Conservation (phyloP, 2,888 invertebrate genomes). For the Drosophila recens region DNA sequence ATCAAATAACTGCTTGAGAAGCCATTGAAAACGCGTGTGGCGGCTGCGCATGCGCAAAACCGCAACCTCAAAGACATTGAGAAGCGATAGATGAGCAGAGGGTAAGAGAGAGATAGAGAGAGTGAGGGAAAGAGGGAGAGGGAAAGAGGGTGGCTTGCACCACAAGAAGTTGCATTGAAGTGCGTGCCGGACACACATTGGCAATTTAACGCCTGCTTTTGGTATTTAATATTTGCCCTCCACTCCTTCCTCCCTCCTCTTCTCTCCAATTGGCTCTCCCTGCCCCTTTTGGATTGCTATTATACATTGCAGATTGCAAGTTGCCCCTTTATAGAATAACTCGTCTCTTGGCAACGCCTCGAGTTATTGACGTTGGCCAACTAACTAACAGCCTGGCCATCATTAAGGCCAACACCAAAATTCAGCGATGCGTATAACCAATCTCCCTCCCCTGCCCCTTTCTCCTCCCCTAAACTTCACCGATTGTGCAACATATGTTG, state of each 20-base stretch:
- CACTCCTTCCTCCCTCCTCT: too few relatives aligned
- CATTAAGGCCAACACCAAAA: conserved; percentile 9
- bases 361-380: conserved; percentile 13
- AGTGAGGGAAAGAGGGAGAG: neutral
- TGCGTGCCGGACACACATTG: conserved; percentile 54
- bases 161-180: conserved; percentile 15
- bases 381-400: conserved; percentile 2
- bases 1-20: conserved; percentile 59
- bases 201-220: conserved; percentile 72
- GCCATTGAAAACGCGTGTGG: conserved; percentile 64
- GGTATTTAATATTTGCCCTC: conserved; percentile 29
- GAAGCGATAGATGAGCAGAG: neutral
- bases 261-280: too few relatives aligned
- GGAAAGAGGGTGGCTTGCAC: neutral
- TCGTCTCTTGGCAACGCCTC: conserved; percentile 30
- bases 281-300: neutral
- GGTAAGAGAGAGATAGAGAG: too few relatives aligned
- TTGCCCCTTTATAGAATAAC: conserved; percentile 5
- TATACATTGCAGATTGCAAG: conserved; percentile 14
- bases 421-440: conserved; percentile 40
- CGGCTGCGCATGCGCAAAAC: conserved; percentile 71
- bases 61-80: conserved; percentile 40
- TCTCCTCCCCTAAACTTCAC: conserved; percentile 3
- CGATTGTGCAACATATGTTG: conserved; percentile 31
- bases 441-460: neutral